Evolutionary conservation across 2,113 vertebrate species (phyloP), one percentile per base, ranked within the genome.

Genomic region (Anthoscopus minutus): DNA sequence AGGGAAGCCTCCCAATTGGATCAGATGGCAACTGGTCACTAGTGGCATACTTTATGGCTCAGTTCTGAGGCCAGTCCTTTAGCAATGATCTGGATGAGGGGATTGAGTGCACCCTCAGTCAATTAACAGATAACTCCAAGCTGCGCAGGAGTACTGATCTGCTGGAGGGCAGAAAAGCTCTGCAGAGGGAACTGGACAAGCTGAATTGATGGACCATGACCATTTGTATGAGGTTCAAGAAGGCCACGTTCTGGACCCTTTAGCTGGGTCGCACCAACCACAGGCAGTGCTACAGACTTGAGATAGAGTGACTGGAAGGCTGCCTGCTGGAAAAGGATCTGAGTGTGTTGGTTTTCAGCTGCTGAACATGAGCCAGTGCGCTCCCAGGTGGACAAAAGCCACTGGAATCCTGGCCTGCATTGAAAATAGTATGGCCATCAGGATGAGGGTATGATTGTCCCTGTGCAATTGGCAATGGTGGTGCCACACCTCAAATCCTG

Each of bases 121-220:
- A 53, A 4, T n/a, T 30, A 47, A 15, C n/a, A 40, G 30, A 62
- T 30, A 4, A 54, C 13, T 51, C 30, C 40, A 47, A 25, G 15
- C 0, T 56, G 58, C 15, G 28, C 11, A 24, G 38, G 38, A 40
- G 5, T 24, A 12, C 9, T 70, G 10, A 53, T 47, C n/a, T 70
- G 15, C 28, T 45, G 56, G 33, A 45, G 19, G 3, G 10, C 12
- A 28, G 8, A 8, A 69, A 60, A 6, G 33, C 9, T 60, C 27
- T 67, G 45, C 24, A 45, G 38, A 28, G 11, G 14, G 10, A 6
- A 38, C 23, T 38, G 47, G 23, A n/a, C 28, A n/a, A 23, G 47
- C 24, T 47, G 47, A 11, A n/a, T 54, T 0, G 0, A 17, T 30
- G 20, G 10, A 7, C 20, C 5, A 13, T 6, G 3, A 40, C 7